These are phyloP conservation scores for Stegodyphus mimosarum DNA, from an alignment of 1,140 invertebrate genomes.

Conservation along the genomic window DNA sequence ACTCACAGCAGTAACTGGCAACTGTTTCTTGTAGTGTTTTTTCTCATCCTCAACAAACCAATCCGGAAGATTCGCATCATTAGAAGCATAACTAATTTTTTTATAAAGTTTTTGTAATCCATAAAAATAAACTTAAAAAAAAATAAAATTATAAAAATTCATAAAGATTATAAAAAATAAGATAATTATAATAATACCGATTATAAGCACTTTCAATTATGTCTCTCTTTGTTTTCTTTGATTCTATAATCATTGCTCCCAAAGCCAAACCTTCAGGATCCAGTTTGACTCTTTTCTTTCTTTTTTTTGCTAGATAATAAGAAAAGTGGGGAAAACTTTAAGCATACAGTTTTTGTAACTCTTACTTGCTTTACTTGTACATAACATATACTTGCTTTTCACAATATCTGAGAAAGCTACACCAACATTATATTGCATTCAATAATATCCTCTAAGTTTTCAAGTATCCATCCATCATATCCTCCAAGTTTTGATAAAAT, in stretches of 20 bases:
- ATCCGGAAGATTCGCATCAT: conserved; percentile 88
- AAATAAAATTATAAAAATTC: background rate
- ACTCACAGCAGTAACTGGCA: conserved; percentile 62
- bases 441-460: no score
- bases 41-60: conserved; percentile 98
- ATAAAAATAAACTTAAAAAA: conserved; percentile 71
- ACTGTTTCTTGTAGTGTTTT: conserved; percentile 79
- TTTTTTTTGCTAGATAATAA: conserved; percentile 33
- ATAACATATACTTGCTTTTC: no score
- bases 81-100: conserved; percentile 71
- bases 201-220: conserved; percentile 91
- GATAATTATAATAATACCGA: conserved; percentile 71
- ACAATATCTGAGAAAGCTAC: no score
- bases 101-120: conserved; percentile 77
- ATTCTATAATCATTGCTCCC: conserved; percentile 84
- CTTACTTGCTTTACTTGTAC: no score
- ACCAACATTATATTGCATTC: no score
- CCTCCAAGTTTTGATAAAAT: no score
- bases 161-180: background rate
- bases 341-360: no score
- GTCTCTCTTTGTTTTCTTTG: conserved; percentile 86
- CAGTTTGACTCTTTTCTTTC: conserved; percentile 69
- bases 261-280: conserved; percentile 87
- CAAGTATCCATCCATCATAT: no score
- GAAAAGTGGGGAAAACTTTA: no score